These are phyloP conservation scores for Zaprionus ghesquierei DNA, from an alignment of 1,140 invertebrate species.

Conservation along the genomic window DNA sequence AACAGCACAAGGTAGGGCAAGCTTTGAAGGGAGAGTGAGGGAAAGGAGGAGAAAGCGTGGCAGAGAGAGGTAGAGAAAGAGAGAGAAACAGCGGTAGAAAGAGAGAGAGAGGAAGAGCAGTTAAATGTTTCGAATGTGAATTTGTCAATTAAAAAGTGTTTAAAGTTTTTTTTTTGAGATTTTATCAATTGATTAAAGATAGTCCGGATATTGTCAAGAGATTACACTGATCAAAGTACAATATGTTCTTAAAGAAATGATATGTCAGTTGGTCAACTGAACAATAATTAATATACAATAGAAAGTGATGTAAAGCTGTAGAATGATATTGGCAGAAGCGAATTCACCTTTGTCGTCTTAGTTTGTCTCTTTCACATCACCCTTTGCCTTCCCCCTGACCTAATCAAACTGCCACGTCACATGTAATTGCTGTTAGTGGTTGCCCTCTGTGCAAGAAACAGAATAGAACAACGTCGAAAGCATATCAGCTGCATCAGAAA, in stretches of 20 bases:
- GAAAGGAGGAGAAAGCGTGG: not conserved
- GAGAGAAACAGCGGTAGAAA: not conserved
- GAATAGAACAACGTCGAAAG: conserved; percentile 22
- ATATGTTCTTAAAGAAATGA: not conserved
- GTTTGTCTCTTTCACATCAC: not conserved
- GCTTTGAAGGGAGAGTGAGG: not conserved
- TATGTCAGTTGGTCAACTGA: too few relatives aligned
- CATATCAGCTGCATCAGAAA: conserved; percentile 14
- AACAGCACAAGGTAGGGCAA: not conserved
- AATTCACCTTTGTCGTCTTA: too few relatives aligned
- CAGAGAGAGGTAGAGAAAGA: not conserved
- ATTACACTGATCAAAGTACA: too few relatives aligned
- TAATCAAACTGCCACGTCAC: not conserved
- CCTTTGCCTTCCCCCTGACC: not conserved
- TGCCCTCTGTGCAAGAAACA: not conserved
- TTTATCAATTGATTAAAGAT: not conserved
- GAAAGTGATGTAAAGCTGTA: too few relatives aligned
- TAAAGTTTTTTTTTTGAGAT: too few relatives aligned
- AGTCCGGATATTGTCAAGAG: not conserved
- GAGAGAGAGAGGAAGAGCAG: not conserved
- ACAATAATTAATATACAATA: too few relatives aligned
- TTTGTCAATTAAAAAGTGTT: not conserved
- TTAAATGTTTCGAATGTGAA: not conserved
- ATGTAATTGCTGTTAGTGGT: conserved; percentile 26
- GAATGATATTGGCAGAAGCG: too few relatives aligned